A percentile compares a stretch with the other conserved stretches of the same genome.
phyloP scores from a whole-genome alignment of 2,113 vertebrate species.

The Gadus macrocephalus region DNA sequence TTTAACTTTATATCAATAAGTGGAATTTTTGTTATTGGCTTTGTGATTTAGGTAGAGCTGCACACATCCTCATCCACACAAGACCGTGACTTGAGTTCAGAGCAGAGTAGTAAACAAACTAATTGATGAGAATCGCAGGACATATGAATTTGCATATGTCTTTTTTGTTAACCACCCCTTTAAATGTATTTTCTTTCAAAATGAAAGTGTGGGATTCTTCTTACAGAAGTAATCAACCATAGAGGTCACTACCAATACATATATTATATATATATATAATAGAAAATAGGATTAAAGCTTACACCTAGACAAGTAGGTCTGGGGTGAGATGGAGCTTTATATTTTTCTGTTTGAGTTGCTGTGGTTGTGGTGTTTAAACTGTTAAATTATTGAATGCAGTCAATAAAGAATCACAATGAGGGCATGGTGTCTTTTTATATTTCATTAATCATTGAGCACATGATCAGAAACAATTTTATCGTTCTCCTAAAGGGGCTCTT shows the following conservation, averaged over 20 bases:
- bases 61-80: no score
- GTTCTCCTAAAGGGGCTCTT: not conserved
- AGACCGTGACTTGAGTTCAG: no score
- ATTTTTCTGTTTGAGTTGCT: not conserved
- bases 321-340: constrained; percentile 3
- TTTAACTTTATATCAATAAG: not conserved
- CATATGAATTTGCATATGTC: no score
- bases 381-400: not conserved
- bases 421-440: not conserved
- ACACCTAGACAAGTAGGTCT: not conserved
- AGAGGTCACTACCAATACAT: constrained; percentile 10
- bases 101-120: no score
- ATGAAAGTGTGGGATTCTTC: constrained; percentile 59
- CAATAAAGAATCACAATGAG: constrained; percentile 17
- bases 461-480: no score
- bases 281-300: not conserved
- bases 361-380: constrained; percentile 4
- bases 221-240: constrained; percentile 53
- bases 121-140: no score
- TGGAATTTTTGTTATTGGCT: not conserved
- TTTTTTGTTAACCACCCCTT: no score
- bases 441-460: not conserved
- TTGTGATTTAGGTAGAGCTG: not conserved
- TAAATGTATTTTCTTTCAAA: constrained; percentile 57
- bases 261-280: constrained; percentile 3